Evolutionary conservation across 1,140 invertebrate species (phyloP).

Genomic region (Drosophila hydei): DNA sequence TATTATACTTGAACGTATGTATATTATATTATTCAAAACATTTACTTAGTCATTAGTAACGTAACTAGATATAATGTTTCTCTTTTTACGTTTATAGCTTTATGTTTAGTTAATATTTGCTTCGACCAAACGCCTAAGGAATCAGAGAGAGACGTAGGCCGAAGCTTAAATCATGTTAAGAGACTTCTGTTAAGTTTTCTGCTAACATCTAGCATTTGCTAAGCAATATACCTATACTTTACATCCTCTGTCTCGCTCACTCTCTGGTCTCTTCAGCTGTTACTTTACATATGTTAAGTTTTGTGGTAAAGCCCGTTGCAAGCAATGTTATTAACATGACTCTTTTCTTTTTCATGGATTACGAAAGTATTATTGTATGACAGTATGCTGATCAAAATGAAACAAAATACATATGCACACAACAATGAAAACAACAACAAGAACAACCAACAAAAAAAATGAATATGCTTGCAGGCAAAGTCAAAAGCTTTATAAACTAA

Average conservation of each 20-base stretch:
- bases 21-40: slow-evolving; percentile 21
- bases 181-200: background rate
- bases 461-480: slow-evolving; percentile 4
- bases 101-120: slow-evolving; percentile 4
- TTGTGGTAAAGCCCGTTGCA: slow-evolving; percentile 28
- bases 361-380: slow-evolving; percentile 52
- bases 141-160: slow-evolving; percentile 19
- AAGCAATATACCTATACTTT: too few species aligned
- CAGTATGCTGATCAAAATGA: slow-evolving; percentile 48
- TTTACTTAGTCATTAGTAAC: slow-evolving; percentile 17
- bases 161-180: too few species aligned
- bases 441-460: background rate
- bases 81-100: slow-evolving; percentile 17
- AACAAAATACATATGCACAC: slow-evolving; percentile 33
- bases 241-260: background rate
- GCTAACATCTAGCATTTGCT: background rate
- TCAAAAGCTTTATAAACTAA: slow-evolving; percentile 44
- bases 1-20: slow-evolving; percentile 50
- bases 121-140: slow-evolving; percentile 5
- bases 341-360: slow-evolving; percentile 62
- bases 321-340: slow-evolving; percentile 69
- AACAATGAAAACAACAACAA: slow-evolving; percentile 6
- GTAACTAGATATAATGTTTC: slow-evolving; percentile 12
- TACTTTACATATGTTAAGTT: background rate
- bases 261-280: slow-evolving; percentile 22